Evolutionary conservation across 2,797 vertebrate genomes (phyloP).

Genomic region (Yasuhikotakia modesta): DNA sequence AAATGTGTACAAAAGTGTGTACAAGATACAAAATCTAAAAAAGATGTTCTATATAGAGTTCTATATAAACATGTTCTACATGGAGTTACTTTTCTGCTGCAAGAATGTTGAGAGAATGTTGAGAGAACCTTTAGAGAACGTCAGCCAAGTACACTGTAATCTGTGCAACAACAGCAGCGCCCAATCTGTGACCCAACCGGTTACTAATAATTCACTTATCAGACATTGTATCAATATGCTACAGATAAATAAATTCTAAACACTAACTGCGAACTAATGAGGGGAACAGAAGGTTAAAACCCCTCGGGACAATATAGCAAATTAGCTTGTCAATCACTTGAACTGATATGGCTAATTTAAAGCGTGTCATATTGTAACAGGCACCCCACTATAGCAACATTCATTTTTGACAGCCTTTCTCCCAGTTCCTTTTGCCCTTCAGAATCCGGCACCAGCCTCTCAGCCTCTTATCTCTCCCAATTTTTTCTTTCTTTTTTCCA

Average conservation of each 20-base stretch:
- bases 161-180: neutral
- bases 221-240: slow-evolving; percentile 5
- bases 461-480: slow-evolving; percentile 68
- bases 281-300: slow-evolving; percentile 30
- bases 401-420: slow-evolving; percentile 65
- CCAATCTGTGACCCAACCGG: neutral
- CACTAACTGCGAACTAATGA: slow-evolving; percentile 37
- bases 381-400: slow-evolving; percentile 42
- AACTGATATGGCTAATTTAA: slow-evolving; percentile 36
- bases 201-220: slow-evolving; percentile 9
- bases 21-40: too few relatives aligned
- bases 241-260: slow-evolving; percentile 13
- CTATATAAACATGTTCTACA: too few relatives aligned
- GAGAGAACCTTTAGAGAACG: too few relatives aligned
- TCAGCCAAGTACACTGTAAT: neutral
- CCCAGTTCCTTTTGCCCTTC: slow-evolving; percentile 58
- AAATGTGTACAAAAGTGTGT: too few relatives aligned
- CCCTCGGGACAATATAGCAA: slow-evolving; percentile 36
- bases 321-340: slow-evolving; percentile 36
- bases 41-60: too few relatives aligned
- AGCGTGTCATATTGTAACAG: slow-evolving; percentile 33
- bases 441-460: slow-evolving; percentile 59
- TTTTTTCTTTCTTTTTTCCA: slow-evolving; percentile 67
- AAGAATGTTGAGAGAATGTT: too few relatives aligned
- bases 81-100: too few relatives aligned